Evolutionary conservation across 2,113 vertebrate genomes (phyloP).

Genomic region (Arothron firmamentum): DNA sequence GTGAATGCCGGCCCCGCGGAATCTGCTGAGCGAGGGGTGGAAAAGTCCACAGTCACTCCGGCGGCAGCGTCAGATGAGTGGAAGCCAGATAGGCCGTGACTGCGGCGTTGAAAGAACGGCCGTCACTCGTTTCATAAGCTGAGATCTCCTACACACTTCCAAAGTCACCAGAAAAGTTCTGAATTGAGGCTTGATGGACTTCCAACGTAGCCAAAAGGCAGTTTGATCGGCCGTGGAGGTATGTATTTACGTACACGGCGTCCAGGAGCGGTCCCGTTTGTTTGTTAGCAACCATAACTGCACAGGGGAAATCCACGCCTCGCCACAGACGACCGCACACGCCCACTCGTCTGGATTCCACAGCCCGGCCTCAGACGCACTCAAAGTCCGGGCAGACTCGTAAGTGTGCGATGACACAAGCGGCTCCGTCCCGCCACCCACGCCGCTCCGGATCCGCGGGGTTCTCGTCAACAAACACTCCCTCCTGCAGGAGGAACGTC

Average conservation of each 20-base stretch:
- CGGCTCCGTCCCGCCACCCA: conserved; percentile 40
- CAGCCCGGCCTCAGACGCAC: conserved; percentile 55
- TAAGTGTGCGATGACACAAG: conserved; percentile 41
- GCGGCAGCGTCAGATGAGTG: conserved; percentile 10
- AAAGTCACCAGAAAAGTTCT: no score
- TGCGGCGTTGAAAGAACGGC: no score
- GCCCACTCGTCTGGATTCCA: conserved; percentile 77
- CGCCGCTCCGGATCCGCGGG: conserved; percentile 30
- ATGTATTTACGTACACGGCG: no score
- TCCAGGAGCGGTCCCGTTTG: conserved; percentile 17
- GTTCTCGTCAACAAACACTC: conserved; percentile 45
- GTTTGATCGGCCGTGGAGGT: no score
- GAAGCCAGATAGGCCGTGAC: no score
- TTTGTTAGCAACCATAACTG: conserved; percentile 47
- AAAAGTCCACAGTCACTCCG: conserved; percentile 61
- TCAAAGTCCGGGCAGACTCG: conserved; percentile 43
- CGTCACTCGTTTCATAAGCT: no score
- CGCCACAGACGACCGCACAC: conserved; percentile 64
- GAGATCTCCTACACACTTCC: no score
- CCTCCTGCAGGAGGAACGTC: background rate
- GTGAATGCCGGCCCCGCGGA: conserved; percentile 26
- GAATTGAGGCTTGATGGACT: no score
- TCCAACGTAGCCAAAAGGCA: no score
- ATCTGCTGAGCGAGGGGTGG: conserved; percentile 27
- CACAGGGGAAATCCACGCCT: conserved; percentile 58